These are phyloP conservation scores for Botia kubotai DNA, from an alignment of 2,797 vertebrate genomes.

Conservation along the genomic window DNA sequence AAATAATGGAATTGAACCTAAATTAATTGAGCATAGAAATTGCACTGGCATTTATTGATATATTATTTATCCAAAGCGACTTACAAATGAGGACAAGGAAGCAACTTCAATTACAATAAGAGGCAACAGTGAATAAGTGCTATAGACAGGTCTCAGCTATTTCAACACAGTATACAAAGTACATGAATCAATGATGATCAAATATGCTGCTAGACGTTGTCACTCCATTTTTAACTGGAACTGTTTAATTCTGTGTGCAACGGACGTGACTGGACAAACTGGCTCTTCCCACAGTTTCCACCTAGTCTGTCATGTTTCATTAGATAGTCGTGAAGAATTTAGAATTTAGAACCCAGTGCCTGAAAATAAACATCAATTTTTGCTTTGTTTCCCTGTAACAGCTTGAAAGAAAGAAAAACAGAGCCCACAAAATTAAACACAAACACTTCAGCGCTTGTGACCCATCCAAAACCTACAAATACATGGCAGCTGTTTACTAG, in stretches of 20 bases:
- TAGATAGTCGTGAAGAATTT: neutral
- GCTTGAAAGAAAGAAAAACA: constrained; percentile 18
- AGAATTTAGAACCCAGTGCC: neutral
- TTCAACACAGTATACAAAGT: too few species aligned
- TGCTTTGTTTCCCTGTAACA: constrained; percentile 1
- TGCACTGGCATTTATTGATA: neutral
- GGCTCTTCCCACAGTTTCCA: neutral
- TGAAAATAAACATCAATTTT: constrained; percentile 1
- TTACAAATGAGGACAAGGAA: too few species aligned
- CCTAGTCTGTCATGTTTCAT: neutral
- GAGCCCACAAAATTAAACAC: neutral
- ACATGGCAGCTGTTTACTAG: constrained; percentile 24
- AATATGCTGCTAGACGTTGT: neutral
- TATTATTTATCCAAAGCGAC: too few species aligned
- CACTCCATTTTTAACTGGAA: neutral
- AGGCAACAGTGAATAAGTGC: too few species aligned
- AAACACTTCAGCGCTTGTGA: constrained; percentile 6
- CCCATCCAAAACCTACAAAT: constrained; percentile 18
- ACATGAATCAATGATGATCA: neutral
- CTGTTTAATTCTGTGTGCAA: neutral
- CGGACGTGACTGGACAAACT: neutral
- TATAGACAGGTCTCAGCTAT: too few species aligned
- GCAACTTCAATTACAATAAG: too few species aligned
- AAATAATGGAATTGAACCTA: too few species aligned
- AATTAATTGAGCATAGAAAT: too few species aligned